These are phyloP conservation scores for Cercopithecus hamlyni DNA, from an alignment of 2,797 vertebrate species.

Conservation along the genomic window DNA sequence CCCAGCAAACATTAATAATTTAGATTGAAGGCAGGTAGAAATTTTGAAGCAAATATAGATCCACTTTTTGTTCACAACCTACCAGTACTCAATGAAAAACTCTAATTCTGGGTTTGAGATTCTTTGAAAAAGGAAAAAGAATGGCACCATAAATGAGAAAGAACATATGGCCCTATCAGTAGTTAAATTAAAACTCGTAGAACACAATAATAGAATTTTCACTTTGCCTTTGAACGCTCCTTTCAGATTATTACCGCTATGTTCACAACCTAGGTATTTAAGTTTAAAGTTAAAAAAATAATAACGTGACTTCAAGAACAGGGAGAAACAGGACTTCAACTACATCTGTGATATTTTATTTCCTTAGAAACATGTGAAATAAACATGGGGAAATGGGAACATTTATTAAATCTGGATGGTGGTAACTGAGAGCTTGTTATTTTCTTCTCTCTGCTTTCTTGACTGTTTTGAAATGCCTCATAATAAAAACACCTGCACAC, in stretches of 20 bases:
- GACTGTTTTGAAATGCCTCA: constrained; percentile 11
- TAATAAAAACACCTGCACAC: neutral
- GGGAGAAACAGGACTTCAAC: neutral
- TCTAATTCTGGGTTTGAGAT: constrained; percentile 1
- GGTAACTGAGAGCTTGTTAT: neutral
- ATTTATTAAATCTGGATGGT: neutral
- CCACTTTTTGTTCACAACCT: neutral
- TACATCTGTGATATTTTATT: neutral
- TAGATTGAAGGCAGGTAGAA: neutral
- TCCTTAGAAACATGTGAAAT: neutral
- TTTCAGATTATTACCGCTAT: constrained; percentile 1
- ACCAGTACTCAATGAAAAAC: neutral
- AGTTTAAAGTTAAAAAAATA: neutral
- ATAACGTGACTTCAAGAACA: neutral
- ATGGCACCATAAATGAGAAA: neutral
- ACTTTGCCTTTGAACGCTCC: constrained; percentile 8
- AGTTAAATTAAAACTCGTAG: neutral
- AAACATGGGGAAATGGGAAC: neutral
- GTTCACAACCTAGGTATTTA: neutral
- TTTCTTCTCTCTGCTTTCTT: neutral
- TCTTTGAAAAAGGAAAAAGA: neutral
- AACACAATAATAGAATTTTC: neutral
- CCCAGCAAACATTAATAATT: neutral
- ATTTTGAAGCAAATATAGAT: constrained; percentile 22
- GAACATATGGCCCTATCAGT: neutral